Conservation (phyloP, 2,113 vertebrate species). For the Galeopterus variegatus region DNA sequence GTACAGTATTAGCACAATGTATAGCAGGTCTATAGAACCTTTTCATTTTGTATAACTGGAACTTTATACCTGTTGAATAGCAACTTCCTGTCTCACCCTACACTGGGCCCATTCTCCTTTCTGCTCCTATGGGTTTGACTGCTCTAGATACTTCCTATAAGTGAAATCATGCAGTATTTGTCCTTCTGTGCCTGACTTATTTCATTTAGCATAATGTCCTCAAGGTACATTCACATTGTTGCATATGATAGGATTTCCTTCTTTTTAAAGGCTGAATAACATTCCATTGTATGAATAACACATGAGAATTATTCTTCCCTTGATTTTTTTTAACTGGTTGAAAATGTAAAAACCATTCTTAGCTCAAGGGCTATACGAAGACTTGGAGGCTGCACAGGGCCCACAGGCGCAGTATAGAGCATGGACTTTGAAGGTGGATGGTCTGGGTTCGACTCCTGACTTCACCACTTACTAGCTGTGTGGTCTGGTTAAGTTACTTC, state of each 20-base stretch:
- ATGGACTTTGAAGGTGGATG: not conserved
- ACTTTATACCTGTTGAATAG: not conserved
- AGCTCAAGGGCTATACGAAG: not conserved
- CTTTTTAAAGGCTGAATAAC: not conserved
- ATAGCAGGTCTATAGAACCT: not conserved
- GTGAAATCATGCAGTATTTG: not conserved
- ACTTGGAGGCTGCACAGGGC: not conserved
- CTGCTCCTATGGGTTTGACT: not conserved
- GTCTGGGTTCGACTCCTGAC: not conserved
- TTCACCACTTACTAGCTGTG: not conserved
- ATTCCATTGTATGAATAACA: not conserved
- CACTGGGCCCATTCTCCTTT: not conserved
- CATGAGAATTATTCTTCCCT: not conserved
- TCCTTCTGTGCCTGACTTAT: not conserved
- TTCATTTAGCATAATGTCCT: not conserved
- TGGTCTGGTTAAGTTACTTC: not conserved
- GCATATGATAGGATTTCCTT: not conserved
- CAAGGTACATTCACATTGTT: not conserved
- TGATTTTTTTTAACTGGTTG: not conserved
- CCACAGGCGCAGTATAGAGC: not conserved
- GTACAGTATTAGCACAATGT: not conserved
- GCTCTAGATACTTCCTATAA: not conserved
- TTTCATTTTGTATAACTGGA: not conserved
- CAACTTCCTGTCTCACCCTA: not conserved
- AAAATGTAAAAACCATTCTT: not conserved